phyloP scores from a whole-genome alignment of 2,888 invertebrate genomes.

The Conops quadrifasciatus region DNA sequence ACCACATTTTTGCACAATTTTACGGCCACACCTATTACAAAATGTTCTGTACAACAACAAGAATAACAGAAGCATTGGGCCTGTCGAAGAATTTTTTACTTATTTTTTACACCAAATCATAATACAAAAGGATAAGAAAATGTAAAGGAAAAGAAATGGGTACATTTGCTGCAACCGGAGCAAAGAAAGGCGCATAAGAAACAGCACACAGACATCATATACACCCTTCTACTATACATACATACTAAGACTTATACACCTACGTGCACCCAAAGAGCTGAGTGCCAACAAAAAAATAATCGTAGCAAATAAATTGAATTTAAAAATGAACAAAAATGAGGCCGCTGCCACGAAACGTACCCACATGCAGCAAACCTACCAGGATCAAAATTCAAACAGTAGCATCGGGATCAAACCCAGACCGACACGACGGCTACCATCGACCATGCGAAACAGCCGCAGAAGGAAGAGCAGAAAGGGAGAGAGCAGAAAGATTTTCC shows the following conservation, averaged over 20 bases:
- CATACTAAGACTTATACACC: neutral
- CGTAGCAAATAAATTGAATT: constrained; percentile 30
- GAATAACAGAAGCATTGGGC: neutral
- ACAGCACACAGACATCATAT: too few relatives aligned
- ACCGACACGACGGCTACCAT: neutral
- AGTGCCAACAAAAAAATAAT: constrained; percentile 10
- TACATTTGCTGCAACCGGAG: neutral
- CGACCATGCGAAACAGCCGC: neutral
- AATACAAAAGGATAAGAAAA: neutral
- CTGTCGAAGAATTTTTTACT: neutral
- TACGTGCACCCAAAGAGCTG: neutral
- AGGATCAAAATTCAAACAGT: neutral
- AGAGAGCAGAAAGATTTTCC: neutral
- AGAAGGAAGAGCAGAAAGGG: neutral
- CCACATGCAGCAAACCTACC: constrained; percentile 3
- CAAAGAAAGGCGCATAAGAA: neutral
- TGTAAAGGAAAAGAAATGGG: constrained; percentile 1
- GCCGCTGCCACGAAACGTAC: neutral
- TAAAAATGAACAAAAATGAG: constrained; percentile 17
- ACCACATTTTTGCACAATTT: constrained; percentile 29
- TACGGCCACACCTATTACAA: constrained; percentile 29
- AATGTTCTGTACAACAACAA: neutral
- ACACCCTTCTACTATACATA: neutral
- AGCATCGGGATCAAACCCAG: neutral
- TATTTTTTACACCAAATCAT: constrained; percentile 1